These are phyloP conservation scores for Chymomyza amoena DNA, from an alignment of 2,888 invertebrate genomes.

Conservation along the genomic window DNA sequence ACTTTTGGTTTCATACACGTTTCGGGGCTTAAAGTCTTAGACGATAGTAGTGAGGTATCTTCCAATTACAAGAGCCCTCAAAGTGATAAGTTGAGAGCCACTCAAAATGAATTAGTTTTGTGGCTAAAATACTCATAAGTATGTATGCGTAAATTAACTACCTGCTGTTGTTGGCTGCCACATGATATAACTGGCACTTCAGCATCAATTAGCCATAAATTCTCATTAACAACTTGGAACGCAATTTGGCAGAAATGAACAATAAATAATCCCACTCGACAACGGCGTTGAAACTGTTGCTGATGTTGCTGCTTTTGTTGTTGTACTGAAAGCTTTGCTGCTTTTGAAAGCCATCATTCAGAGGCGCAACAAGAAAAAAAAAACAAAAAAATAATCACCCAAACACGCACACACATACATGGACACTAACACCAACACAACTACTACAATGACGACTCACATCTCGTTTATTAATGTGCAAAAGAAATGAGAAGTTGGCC, in stretches of 20 bases:
- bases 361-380: neutral
- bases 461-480: conserved; percentile 24
- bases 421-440: neutral
- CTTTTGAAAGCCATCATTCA: neutral
- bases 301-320: neutral
- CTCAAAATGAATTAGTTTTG: neutral
- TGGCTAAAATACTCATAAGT: neutral
- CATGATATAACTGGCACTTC: conserved; percentile 7
- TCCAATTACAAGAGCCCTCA: neutral
- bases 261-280: conserved; percentile 32
- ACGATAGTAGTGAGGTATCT: neutral
- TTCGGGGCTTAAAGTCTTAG: neutral
- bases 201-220: conserved; percentile 62
- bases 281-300: neutral
- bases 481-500: conserved; percentile 15
- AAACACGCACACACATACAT: conserved; percentile 21
- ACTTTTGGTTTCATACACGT: too few species aligned
- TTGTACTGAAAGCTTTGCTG: neutral
- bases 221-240: conserved; percentile 42
- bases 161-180: conserved; percentile 15
- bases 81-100: neutral
- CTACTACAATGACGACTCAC: neutral
- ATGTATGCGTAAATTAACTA: neutral
- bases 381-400: conserved; percentile 30
- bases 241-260: conserved; percentile 12